phyloP scores from a whole-genome alignment of 2,888 invertebrate species.

The Thecocarcelia acutangulata region DNA sequence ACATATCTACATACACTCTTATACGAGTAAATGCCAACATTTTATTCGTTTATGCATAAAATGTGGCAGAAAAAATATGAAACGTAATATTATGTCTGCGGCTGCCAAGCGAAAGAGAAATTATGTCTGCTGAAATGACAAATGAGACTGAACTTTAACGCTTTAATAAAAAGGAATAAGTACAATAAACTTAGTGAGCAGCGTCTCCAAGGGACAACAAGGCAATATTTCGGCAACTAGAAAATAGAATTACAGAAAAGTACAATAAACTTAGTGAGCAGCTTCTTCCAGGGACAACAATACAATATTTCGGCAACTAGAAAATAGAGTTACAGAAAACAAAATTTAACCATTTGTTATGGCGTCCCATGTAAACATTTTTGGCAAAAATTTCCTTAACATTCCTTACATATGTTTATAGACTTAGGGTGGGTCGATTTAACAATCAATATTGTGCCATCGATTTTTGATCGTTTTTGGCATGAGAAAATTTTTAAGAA shows the following conservation, averaged over 20 bases:
- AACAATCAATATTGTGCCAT: too few species aligned
- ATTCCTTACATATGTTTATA: too few species aligned
- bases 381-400: too few species aligned
- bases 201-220: conserved; percentile 13
- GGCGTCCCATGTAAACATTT: too few species aligned
- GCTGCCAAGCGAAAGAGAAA: conserved; percentile 72
- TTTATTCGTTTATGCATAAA: not conserved
- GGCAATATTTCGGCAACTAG: conserved; percentile 10
- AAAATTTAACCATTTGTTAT: too few species aligned
- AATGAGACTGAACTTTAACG: conserved; percentile 65
- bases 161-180: conserved; percentile 26
- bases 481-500: too few species aligned
- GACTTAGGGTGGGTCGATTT: too few species aligned
- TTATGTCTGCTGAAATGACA: conserved; percentile 70
- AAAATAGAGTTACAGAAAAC: not conserved
- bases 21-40: not conserved
- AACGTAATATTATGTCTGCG: conserved; percentile 67
- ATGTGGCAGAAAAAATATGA: not conserved
- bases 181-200: conserved; percentile 25
- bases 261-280: conserved; percentile 26
- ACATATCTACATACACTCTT: too few species aligned
- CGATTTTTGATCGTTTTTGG: too few species aligned
- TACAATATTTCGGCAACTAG: not conserved
- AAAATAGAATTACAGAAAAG: not conserved
- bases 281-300: not conserved